phyloP scores from a whole-genome alignment of 1,140 invertebrate species.

The Diprion similis region DNA sequence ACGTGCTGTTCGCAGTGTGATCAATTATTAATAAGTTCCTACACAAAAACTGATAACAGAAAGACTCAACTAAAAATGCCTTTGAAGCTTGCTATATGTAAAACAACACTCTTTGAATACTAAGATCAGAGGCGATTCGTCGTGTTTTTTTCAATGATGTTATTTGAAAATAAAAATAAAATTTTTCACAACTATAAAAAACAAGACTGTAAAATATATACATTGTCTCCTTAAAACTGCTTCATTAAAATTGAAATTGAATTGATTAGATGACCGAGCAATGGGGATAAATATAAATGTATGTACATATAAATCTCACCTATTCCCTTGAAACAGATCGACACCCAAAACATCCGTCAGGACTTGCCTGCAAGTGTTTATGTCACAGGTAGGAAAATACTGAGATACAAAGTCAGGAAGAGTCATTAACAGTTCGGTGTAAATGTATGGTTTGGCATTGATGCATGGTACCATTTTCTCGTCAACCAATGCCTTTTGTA shows the following conservation, averaged over 20 bases:
- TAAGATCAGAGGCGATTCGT: not conserved
- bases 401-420: constrained; percentile 79
- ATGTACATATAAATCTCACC: constrained; percentile 64
- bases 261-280: constrained; percentile 9
- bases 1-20: too few relatives aligned
- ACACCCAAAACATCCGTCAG: constrained; percentile 78
- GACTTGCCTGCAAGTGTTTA: constrained; percentile 77
- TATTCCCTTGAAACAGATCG: constrained; percentile 81
- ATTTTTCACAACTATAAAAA: constrained; percentile 54
- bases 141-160: not conserved
- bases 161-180: not conserved
- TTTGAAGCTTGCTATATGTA: not conserved
- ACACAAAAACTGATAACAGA: not conserved
- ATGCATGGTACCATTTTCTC: constrained; percentile 84
- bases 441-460: constrained; percentile 84
- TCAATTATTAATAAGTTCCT: too few relatives aligned
- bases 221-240: not conserved
- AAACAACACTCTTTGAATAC: not conserved
- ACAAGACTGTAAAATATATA: constrained; percentile 5
- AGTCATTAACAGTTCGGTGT: constrained; percentile 81
- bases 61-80: constrained; percentile 4
- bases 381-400: constrained; percentile 78
- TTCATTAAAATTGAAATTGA: constrained; percentile 26
- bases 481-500: constrained; percentile 80
- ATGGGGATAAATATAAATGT: not conserved